A percentile compares a stretch with the other conserved stretches of the same genome.
phyloP scores from a whole-genome alignment of 2,113 vertebrate species.

The Poeciliopsis occidentalis region DNA sequence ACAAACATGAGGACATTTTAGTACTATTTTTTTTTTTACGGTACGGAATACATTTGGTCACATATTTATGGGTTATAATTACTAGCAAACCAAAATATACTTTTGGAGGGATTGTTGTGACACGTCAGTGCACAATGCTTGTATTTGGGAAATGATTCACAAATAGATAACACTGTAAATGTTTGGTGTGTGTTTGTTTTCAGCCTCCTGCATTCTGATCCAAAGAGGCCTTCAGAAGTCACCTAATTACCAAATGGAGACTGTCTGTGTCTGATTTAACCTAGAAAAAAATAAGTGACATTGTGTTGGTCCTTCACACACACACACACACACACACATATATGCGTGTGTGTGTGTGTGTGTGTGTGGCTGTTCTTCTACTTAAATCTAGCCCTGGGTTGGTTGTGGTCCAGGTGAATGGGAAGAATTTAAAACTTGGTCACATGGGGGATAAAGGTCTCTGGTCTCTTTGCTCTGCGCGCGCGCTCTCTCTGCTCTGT shows the following conservation, averaged over 20 bases:
- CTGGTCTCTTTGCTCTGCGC: background rate
- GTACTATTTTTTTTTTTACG: background rate
- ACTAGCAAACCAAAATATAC: background rate
- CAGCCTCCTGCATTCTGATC: background rate
- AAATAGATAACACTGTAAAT: background rate
- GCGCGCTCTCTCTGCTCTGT: slow-evolving; percentile 13
- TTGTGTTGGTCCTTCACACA: no score
- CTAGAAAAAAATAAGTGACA: background rate
- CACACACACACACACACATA: no score
- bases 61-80: background rate
- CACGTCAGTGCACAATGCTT: background rate
- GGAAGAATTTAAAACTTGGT: background rate
- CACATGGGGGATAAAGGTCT: background rate
- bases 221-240: no score
- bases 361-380: no score
- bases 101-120: background rate
- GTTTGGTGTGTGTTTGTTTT: background rate
- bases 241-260: background rate
- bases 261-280: background rate
- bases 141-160: background rate
- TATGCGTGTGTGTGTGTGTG: no score
- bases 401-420: background rate
- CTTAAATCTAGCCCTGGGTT: background rate
- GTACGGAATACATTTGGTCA: background rate
- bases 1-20: background rate